phyloP scores from a whole-genome alignment of 2,797 vertebrate species.

The Acipenser oxyrinchus region DNA sequence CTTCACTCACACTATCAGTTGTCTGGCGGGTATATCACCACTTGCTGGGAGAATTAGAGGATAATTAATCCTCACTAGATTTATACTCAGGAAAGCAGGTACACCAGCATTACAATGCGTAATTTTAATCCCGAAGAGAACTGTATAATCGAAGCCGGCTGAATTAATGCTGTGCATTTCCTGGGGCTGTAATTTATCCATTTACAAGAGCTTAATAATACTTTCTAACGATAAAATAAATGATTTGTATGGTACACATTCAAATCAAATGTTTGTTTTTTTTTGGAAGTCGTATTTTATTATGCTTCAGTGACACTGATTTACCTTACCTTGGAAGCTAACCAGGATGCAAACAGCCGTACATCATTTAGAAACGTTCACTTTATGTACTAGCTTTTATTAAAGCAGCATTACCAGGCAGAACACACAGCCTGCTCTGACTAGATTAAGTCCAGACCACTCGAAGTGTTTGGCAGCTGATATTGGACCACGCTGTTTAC shows the following conservation, averaged over 20 bases:
- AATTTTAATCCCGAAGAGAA: neutral
- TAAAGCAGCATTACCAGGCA: too few species aligned
- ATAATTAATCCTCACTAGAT: conserved; percentile 28
- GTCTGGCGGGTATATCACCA: conserved; percentile 20
- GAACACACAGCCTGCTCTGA: too few species aligned
- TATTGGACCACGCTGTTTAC: too few species aligned
- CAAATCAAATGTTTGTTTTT: neutral
- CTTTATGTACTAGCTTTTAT: too few species aligned
- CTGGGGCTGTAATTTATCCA: neutral
- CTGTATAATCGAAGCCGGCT: neutral
- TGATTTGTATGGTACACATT: neutral
- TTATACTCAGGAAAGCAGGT: conserved; percentile 13
- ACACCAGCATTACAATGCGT: neutral
- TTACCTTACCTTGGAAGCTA: too few species aligned
- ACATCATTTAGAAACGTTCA: too few species aligned
- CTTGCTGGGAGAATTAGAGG: conserved; percentile 26
- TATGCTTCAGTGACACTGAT: too few species aligned
- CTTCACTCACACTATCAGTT: conserved; percentile 24
- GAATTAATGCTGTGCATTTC: neutral
- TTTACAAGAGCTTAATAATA: neutral
- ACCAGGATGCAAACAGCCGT: too few species aligned
- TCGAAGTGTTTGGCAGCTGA: too few species aligned
- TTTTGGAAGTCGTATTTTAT: neutral
- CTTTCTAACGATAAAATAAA: neutral
- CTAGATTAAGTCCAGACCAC: too few species aligned